Conservation (phyloP, 1,140 invertebrate genomes). For the Heterodera schachtii region DNA sequence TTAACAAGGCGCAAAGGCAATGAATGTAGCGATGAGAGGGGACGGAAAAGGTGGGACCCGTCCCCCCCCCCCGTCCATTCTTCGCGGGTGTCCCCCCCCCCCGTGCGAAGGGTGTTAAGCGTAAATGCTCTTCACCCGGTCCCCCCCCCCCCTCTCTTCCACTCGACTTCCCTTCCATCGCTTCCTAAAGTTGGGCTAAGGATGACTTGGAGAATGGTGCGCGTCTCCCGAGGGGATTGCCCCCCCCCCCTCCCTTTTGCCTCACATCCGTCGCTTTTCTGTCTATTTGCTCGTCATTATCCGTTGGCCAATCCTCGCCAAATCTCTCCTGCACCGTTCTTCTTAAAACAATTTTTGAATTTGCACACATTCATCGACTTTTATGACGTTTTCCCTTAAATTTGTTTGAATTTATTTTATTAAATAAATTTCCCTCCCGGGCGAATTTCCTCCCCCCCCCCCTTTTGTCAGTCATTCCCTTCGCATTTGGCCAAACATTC, state of each 20-base stretch:
- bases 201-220: slow-evolving; percentile 3
- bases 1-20: slow-evolving; percentile 8
- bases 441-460: neutral
- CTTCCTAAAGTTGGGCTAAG: neutral
- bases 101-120: neutral
- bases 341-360: neutral
- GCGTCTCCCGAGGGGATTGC: slow-evolving; percentile 5
- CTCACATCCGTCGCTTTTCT: slow-evolving; percentile 13
- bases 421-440: neutral
- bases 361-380: neutral
- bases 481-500: neutral
- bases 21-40: neutral
- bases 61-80: too few species aligned
- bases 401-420: too few species aligned
- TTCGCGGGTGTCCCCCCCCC: neutral
- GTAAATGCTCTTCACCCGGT: neutral
- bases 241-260: neutral
- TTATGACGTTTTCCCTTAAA: neutral
- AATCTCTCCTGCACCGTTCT: neutral
- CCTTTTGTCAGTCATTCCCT: neutral
- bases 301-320: neutral
- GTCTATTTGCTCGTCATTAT: slow-evolving; percentile 34
- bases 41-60: too few species aligned
- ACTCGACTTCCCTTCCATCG: neutral
- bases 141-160: neutral